Conservation (phyloP, 30 jellyfish, hydroid and myxozoan species). For the Mastigias papua region DNA sequence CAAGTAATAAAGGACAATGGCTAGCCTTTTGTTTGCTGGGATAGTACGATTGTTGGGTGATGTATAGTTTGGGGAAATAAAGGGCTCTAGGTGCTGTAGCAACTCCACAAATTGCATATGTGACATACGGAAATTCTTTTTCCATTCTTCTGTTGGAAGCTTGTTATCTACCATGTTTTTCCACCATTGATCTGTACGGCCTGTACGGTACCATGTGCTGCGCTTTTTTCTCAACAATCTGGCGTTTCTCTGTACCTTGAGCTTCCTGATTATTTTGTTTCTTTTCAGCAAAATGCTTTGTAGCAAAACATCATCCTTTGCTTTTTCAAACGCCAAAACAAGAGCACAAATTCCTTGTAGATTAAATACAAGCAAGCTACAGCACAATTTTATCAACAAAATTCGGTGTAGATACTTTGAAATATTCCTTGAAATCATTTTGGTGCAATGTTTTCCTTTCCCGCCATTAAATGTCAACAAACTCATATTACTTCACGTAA, state of each 20-base stretch:
- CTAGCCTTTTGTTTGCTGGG: neutral
- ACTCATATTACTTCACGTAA: neutral
- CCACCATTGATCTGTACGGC: neutral
- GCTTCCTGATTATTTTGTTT: neutral
- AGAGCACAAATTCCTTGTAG: neutral
- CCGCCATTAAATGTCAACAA: neutral
- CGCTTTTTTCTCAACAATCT: conserved; percentile 12
- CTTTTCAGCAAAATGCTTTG: conserved; percentile 14
- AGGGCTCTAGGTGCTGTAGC: neutral
- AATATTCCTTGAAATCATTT: neutral
- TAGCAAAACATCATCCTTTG: neutral
- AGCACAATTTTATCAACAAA: conserved; percentile 7
- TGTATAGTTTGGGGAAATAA: neutral
- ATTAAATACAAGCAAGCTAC: neutral
- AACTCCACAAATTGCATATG: neutral
- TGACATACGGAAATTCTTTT: neutral
- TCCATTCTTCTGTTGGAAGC: neutral
- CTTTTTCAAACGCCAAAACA: conserved; percentile 9
- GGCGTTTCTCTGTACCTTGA: neutral
- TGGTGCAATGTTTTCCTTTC: neutral
- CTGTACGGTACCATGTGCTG: conserved; percentile 11
- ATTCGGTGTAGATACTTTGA: neutral
- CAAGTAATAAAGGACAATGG: neutral
- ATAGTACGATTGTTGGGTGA: neutral
- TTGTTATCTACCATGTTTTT: neutral